Evolutionary conservation across 2,888 invertebrate genomes (phyloP).

Genomic region (Frankliniella intonsa): DNA sequence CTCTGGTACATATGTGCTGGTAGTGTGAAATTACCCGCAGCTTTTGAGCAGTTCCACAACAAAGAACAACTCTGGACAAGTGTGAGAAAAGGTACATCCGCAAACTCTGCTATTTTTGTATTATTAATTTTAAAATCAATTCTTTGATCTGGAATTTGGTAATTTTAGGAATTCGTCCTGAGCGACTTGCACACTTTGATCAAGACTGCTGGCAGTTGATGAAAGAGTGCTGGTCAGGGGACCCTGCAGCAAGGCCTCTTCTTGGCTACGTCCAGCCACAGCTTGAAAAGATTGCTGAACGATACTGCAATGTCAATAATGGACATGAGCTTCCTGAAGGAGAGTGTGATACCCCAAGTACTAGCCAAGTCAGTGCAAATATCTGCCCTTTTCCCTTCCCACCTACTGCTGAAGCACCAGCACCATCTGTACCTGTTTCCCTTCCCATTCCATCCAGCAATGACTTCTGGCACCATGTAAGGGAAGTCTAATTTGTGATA

Average conservation of each 20-base stretch:
- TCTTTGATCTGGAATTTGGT: too few species aligned
- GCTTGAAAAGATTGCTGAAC: constrained; percentile 53
- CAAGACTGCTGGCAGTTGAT: constrained; percentile 78
- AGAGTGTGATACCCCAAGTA: background rate
- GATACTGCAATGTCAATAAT: constrained; percentile 31
- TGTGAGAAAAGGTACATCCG: constrained; percentile 66
- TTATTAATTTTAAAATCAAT: too few species aligned
- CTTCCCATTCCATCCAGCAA: background rate
- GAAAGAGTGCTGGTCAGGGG: constrained; percentile 78
- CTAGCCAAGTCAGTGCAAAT: background rate
- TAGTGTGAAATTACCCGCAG: constrained; percentile 68
- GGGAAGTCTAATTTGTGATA: background rate
- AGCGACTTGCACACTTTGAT: constrained; percentile 67
- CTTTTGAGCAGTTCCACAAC: constrained; percentile 77
- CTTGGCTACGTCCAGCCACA: constrained; percentile 70
- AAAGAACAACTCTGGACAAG: constrained; percentile 83
- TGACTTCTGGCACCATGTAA: constrained; percentile 2
- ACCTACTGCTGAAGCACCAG: background rate
- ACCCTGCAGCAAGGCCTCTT: constrained; percentile 67
- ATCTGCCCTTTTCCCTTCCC: background rate
- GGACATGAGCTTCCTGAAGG: background rate
- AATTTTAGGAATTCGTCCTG: constrained; percentile 68
- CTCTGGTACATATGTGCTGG: constrained; percentile 90
- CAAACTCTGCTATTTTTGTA: background rate
- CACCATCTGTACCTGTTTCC: background rate